Percentiles rank a stretch among this genome's conserved stretches.
Evolutionary conservation across 2,888 invertebrate genomes (phyloP).

Genomic region (Coelinius sp.): DNA sequence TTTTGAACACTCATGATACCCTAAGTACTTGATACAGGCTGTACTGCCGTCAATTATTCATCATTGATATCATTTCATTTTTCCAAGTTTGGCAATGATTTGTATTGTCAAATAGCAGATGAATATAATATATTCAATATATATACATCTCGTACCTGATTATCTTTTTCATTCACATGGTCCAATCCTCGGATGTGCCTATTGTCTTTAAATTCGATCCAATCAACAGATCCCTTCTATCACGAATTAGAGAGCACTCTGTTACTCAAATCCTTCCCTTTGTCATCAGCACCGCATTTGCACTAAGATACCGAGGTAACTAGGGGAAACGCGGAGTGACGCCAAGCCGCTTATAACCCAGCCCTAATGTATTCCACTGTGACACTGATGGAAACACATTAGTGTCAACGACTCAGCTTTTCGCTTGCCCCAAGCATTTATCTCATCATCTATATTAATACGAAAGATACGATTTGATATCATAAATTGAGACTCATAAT

Average conservation of each 20-base stretch:
- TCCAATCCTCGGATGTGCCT: background rate
- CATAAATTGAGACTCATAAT: background rate
- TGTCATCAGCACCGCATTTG: background rate
- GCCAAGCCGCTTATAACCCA: too few relatives aligned
- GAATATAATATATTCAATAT: background rate
- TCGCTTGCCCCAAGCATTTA: too few relatives aligned
- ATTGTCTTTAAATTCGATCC: background rate
- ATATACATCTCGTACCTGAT: background rate
- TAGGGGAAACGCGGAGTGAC: too few relatives aligned
- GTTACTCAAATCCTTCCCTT: background rate
- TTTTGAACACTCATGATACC: background rate
- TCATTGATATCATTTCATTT: constrained; percentile 50
- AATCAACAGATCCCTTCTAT: background rate
- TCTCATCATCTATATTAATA: background rate
- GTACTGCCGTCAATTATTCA: constrained; percentile 26
- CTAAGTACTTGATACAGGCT: background rate
- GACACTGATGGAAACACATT: too few relatives aligned
- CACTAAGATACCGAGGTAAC: too few relatives aligned
- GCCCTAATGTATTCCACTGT: background rate
- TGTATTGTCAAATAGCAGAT: constrained; percentile 57
- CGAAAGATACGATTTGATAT: background rate
- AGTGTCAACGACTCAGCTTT: too few relatives aligned
- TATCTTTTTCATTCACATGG: background rate
- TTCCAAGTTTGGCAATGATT: constrained; percentile 57
- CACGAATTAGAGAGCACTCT: too few relatives aligned